Conservation (phyloP, 2,113 vertebrate genomes). For the Desmodus rotundus region DNA sequence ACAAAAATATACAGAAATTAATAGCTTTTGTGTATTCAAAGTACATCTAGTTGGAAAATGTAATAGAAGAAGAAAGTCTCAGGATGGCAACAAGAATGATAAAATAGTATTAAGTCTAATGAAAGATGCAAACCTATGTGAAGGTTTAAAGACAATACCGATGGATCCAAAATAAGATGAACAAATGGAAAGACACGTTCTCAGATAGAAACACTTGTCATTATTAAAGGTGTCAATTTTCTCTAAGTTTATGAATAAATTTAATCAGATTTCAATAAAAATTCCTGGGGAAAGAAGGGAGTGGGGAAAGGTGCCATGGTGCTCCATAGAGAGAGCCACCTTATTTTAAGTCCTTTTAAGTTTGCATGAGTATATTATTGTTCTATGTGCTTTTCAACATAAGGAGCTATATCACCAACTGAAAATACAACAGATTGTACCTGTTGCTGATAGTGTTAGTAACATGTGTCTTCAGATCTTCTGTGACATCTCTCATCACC, state of each 20-base stretch:
- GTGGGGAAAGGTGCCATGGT: background rate
- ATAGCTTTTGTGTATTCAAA: conserved; percentile 16
- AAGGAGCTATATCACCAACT: background rate
- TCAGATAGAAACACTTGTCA: background rate
- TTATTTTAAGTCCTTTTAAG: background rate
- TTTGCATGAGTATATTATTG: background rate
- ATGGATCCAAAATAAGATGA: conserved; percentile 4
- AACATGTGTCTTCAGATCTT: conserved; percentile 76
- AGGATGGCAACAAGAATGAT: conserved; percentile 23
- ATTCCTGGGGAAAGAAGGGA: background rate
- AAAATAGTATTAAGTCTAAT: background rate
- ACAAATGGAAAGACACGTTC: background rate
- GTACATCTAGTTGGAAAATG: background rate
- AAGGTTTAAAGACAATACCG: background rate
- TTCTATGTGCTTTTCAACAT: conserved; percentile 24
- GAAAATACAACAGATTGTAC: conserved; percentile 63
- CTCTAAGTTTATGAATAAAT: conserved; percentile 19
- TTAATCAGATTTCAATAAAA: conserved; percentile 23
- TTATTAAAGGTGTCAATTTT: background rate
- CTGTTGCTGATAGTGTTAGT: conserved; percentile 74
- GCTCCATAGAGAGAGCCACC: background rate
- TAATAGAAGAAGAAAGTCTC: background rate
- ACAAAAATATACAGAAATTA: conserved; percentile 2
- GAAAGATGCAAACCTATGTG: background rate
- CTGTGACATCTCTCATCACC: conserved; percentile 71